These are phyloP conservation scores for Babylonia areolata DNA, from an alignment of 1,140 invertebrate genomes.

Conservation along the genomic window DNA sequence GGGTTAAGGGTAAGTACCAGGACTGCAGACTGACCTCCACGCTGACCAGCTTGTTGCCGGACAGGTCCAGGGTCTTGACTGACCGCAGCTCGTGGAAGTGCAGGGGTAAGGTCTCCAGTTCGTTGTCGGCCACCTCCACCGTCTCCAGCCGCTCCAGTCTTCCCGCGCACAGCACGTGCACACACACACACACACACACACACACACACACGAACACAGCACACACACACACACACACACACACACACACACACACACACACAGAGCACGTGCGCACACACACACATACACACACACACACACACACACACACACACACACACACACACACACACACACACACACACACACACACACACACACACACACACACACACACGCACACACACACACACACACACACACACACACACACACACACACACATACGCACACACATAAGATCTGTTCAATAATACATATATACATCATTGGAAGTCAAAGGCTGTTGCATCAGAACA, in stretches of 20 bases:
- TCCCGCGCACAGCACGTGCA: background rate
- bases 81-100: constrained; percentile 61
- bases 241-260: background rate
- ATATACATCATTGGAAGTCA: too few relatives aligned
- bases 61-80: constrained; percentile 57
- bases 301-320: background rate
- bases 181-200: background rate
- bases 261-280: background rate
- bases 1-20: too few relatives aligned
- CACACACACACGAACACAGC: background rate
- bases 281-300: background rate
- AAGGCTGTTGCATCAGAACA: too few relatives aligned
- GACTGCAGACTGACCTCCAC: background rate
- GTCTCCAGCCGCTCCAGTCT: constrained; percentile 58
- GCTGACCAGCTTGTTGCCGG: constrained; percentile 61
- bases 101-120: constrained; percentile 60
- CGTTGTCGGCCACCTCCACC: constrained; percentile 62
- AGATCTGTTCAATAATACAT: too few relatives aligned
- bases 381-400: background rate
- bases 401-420: background rate
- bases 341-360: background rate
- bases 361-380: background rate
- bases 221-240: background rate
- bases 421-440: background rate
- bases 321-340: background rate